Evolutionary conservation across 2,113 vertebrate species (phyloP), one percentile per base, ranked within the genome.

Genomic region (Gobius niger): DNA sequence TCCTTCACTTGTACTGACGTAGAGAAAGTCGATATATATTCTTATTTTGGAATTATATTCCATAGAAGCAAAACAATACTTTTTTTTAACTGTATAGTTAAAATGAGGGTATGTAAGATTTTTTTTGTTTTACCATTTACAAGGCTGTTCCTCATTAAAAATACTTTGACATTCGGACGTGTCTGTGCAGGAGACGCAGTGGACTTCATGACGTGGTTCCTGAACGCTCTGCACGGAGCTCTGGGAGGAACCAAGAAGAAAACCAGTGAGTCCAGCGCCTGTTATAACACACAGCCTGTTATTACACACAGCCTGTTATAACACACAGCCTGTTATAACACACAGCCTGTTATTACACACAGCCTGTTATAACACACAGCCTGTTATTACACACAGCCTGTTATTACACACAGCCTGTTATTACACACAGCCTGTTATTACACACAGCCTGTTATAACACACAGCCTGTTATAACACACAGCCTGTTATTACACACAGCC

Each of bases 151-250:
- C n/a, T n/a, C n/a, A n/a, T n/a, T n/a, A n/a, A n/a, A n/a, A n/a
- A n/a, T n/a, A n/a, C n/a, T n/a, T n/a, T n/a, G n/a, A 16, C n/a
- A 52, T 56, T 19, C 44, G 66, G 9, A 66, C 44, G 15, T 7
- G 24, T 65, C 54, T 79, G 68, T 85, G 50, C 49, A 98, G 97
- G 97, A 42, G 97, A 99, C 12, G 95, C 96, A 63, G 96, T 99
- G 1, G 97, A 99, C 73, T 99, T 98, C 66, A 93, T 98, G 68
- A 98, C 97, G 0, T 99, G 96, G 97, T 98, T 99, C 88, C 83
- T 99, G 67, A 99, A 99, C 13, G 97, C 96, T 0, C 85, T 99
- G 62, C 97, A 98, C 53, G 94, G 95, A 0, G 97, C 97, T 0
- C 90, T 98, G 4, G 97, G 97, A 0, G 96, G 97, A 59, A 98